Evolutionary conservation across 2,113 vertebrate species (phyloP).

Genomic region (Pelusios castaneus): DNA sequence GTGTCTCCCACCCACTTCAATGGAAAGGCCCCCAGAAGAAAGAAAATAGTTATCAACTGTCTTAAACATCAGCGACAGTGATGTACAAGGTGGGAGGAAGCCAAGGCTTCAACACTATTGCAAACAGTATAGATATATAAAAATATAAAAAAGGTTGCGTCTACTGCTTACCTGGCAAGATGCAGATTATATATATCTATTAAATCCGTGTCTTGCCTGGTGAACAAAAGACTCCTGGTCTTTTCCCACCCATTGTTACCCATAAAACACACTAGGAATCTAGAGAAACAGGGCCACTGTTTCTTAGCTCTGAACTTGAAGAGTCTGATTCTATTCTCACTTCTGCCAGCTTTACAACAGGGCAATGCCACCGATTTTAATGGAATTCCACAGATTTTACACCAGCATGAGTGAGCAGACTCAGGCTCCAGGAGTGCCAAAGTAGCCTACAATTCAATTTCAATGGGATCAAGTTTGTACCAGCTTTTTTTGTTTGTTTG

Average conservation of each 20-base stretch:
- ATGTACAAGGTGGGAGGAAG: background rate
- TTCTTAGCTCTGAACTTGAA: background rate
- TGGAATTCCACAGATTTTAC: fast-evolving
- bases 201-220: slow-evolving; percentile 1
- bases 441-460: background rate
- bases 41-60: slow-evolving; percentile 32
- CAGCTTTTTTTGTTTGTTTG: background rate
- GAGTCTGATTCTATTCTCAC: background rate
- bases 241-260: background rate
- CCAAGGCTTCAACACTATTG: background rate
- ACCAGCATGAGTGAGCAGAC: background rate
- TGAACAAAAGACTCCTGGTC: background rate
- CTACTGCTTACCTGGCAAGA: background rate
- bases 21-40: slow-evolving; percentile 65
- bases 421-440: background rate
- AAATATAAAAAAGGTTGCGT: background rate
- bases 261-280: background rate
- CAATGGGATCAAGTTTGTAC: background rate
- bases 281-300: slow-evolving; percentile 8
- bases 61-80: fast-evolving
- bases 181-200: slow-evolving; percentile 11
- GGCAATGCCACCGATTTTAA: background rate
- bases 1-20: slow-evolving; percentile 63
- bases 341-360: background rate
- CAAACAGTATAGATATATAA: background rate